Percentiles rank a stretch among this genome's conserved stretches.
Conservation (phyloP, 2,113 vertebrate genomes). For the Canis aureus region DNA sequence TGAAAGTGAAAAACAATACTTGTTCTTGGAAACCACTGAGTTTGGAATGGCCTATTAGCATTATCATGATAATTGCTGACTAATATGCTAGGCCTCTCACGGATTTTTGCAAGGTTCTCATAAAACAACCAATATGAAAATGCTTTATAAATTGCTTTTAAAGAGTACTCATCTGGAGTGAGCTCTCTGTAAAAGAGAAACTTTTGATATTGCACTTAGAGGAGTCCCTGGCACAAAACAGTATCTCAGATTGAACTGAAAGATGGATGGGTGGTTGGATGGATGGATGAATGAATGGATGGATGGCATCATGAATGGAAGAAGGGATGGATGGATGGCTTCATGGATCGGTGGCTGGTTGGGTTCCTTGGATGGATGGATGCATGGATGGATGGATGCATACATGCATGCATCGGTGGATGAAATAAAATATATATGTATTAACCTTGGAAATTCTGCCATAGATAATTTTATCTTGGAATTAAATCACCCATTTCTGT, state of each 20-base stretch:
- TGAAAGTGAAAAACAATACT: not conserved
- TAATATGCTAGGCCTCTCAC: too few species aligned
- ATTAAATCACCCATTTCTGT: not conserved
- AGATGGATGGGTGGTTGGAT: not conserved
- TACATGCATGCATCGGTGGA: not conserved
- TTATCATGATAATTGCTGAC: not conserved
- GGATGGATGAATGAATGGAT: not conserved
- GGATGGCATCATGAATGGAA: not conserved
- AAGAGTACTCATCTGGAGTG: too few species aligned
- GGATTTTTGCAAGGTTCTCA: not conserved
- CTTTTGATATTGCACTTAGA: not conserved
- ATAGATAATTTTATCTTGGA: not conserved
- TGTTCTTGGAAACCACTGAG: not conserved
- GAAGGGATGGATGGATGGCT: not conserved
- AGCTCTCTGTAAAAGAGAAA: not conserved
- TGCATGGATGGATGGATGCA: not conserved
- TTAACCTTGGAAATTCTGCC: not conserved
- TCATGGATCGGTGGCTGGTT: too few species aligned
- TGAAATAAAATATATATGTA: not conserved
- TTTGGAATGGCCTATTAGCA: not conserved
- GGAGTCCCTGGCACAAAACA: not conserved
- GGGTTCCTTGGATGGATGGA: too few species aligned
- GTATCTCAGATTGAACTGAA: not conserved
- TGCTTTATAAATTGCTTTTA: not conserved
- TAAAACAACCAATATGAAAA: not conserved